A percentile compares a stretch with the other conserved stretches of the same genome.
These are phyloP conservation scores for Tholera decimalis DNA, from an alignment of 2,888 invertebrate species.

Conservation along the genomic window DNA sequence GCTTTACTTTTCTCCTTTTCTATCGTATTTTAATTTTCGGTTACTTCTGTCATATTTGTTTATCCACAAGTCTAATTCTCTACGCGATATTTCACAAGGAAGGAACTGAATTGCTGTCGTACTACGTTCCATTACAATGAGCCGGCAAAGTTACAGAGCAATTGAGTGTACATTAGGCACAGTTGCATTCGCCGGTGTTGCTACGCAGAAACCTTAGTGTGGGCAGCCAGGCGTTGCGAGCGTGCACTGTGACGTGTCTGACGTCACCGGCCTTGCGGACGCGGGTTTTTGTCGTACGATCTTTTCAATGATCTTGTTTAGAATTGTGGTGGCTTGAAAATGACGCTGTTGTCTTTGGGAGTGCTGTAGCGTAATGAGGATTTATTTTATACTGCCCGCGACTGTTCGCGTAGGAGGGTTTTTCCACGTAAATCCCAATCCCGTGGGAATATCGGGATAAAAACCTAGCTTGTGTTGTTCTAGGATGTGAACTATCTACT, in stretches of 20 bases:
- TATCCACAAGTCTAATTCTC: not conserved
- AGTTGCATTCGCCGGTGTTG: slow-evolving; percentile 48
- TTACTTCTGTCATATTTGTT: too few species aligned
- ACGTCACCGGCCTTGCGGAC: slow-evolving; percentile 60
- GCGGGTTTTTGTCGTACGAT: slow-evolving; percentile 44
- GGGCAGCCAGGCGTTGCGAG: slow-evolving; percentile 48
- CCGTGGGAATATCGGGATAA: too few species aligned
- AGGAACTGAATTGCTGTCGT: slow-evolving; percentile 20
- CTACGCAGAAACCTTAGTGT: slow-evolving; percentile 51
- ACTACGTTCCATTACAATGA: slow-evolving; percentile 56
- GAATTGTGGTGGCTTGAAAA: slow-evolving; percentile 10
- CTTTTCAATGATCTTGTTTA: slow-evolving; percentile 28
- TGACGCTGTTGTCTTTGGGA: not conserved
- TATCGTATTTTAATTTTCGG: too few species aligned
- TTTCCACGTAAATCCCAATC: too few species aligned
- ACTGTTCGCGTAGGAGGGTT: too few species aligned
- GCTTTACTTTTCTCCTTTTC: too few species aligned
- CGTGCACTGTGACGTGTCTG: slow-evolving; percentile 58
- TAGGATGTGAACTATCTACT: too few species aligned
- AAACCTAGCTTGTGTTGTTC: too few species aligned
- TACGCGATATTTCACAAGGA: slow-evolving; percentile 28
- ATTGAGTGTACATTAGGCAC: slow-evolving; percentile 53
- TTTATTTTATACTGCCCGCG: too few species aligned
- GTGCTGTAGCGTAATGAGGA: too few species aligned
- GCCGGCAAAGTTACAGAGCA: slow-evolving; percentile 49